These are phyloP conservation scores for Gasterosteus nipponicus DNA, from an alignment of 2,113 vertebrate species.

Conservation along the genomic window DNA sequence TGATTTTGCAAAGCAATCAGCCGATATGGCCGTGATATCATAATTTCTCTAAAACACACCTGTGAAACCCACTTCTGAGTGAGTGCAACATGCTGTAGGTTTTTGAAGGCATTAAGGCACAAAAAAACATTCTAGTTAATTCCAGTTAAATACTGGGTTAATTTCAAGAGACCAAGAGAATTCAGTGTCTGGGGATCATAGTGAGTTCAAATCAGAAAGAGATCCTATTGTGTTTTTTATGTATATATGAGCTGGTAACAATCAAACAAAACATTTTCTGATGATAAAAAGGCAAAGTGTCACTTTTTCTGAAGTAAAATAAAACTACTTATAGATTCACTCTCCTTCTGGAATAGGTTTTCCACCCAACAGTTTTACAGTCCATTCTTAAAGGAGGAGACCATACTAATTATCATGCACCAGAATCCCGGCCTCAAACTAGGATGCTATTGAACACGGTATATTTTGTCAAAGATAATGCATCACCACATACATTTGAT, in stretches of 20 bases:
- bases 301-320: no score
- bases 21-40: neutral
- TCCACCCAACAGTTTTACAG: neutral
- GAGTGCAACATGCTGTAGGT: neutral
- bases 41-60: neutral
- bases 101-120: neutral
- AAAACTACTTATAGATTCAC: conserved; percentile 12
- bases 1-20: neutral
- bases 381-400: neutral
- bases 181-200: no score
- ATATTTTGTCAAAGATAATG: neutral
- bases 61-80: neutral
- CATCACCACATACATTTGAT: neutral
- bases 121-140: neutral
- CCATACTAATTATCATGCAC: neutral
- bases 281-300: neutral
- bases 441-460: neutral
- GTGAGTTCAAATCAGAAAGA: no score
- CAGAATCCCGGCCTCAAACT: conserved; percentile 3
- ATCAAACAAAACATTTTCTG: neutral
- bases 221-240: no score
- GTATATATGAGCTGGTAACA: no score
- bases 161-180: neutral
- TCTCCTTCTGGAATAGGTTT: neutral
- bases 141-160: no score